Percentiles rank a stretch among this genome's conserved stretches.
Conservation (phyloP, 2,888 invertebrate species). For the Sipha maydis region DNA sequence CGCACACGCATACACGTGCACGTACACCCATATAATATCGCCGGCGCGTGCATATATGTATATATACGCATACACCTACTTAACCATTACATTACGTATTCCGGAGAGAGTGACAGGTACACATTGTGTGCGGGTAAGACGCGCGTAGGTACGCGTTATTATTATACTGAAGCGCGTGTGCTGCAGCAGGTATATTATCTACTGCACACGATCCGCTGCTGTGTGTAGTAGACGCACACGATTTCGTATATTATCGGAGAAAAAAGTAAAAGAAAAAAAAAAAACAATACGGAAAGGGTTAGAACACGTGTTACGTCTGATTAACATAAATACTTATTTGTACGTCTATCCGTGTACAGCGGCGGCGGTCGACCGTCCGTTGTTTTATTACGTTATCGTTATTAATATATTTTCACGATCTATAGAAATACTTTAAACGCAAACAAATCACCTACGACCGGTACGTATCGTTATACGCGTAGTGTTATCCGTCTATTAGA, state of each 20-base stretch:
- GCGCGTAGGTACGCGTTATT: background rate
- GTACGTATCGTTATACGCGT: background rate
- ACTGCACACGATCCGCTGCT: background rate
- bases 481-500: background rate
- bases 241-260: background rate
- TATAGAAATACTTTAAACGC: background rate
- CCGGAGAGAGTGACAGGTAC: background rate
- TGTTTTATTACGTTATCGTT: background rate
- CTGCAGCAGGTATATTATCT: background rate
- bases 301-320: constrained; percentile 44
- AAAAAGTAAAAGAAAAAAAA: background rate
- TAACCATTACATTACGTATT: constrained; percentile 18
- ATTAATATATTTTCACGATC: background rate
- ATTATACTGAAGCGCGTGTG: background rate
- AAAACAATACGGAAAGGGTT: constrained; percentile 24
- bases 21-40: background rate
- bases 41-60: background rate
- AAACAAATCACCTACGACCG: background rate
- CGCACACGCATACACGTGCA: background rate
- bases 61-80: background rate
- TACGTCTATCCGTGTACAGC: background rate
- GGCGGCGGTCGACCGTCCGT: background rate
- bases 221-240: background rate
- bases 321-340: constrained; percentile 50
- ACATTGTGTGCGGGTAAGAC: background rate